Conservation (phyloP, 2,888 invertebrate species). For the Panopea generosa region DNA sequence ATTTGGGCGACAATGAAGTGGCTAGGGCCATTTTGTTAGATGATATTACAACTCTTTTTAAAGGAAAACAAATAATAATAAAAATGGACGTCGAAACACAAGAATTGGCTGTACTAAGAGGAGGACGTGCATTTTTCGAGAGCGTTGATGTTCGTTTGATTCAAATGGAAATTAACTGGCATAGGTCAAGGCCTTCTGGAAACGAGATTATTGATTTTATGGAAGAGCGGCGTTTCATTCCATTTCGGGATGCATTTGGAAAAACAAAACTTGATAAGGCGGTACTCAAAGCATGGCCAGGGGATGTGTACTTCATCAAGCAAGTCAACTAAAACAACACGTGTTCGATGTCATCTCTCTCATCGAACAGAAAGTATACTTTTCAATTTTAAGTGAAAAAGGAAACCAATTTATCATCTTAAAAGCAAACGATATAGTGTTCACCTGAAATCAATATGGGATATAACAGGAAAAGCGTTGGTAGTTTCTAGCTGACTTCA, state of each 20-base stretch:
- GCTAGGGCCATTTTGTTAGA: slow-evolving; percentile 19
- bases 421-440: too few species aligned
- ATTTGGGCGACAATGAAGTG: too few species aligned
- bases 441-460: too few species aligned
- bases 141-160: slow-evolving; percentile 13
- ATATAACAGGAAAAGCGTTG: too few species aligned
- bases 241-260: slow-evolving; percentile 1
- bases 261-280: background rate
- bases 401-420: too few species aligned
- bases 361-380: too few species aligned
- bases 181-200: slow-evolving; percentile 5
- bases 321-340: too few species aligned
- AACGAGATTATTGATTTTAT: slow-evolving; percentile 19
- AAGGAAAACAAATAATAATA: slow-evolving; percentile 13
- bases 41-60: slow-evolving; percentile 18
- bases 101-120: slow-evolving; percentile 11
- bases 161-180: slow-evolving; percentile 17
- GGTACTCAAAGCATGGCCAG: slow-evolving; percentile 3
- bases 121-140: slow-evolving; percentile 22
- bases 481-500: too few species aligned
- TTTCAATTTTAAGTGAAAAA: too few species aligned
- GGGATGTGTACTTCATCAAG: slow-evolving; percentile 18
- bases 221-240: slow-evolving; percentile 13
- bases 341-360: too few species aligned
- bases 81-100: too few species aligned